A percentile compares a stretch with the other conserved stretches of the same genome.
These are phyloP conservation scores for Myopa testacea DNA, from an alignment of 2,888 invertebrate genomes.

Conservation along the genomic window DNA sequence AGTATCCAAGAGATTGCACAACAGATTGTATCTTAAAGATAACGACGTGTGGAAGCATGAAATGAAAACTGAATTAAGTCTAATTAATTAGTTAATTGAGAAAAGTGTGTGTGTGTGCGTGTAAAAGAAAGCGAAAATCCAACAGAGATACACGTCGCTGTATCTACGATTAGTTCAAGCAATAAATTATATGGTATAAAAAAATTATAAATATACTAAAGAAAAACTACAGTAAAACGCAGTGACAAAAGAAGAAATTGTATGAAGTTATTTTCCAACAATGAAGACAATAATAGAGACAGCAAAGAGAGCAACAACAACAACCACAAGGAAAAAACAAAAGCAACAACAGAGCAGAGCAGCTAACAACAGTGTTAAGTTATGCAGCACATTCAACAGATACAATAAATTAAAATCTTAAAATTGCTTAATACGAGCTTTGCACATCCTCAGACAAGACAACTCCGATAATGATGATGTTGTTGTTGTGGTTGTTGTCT, in stretches of 20 bases:
- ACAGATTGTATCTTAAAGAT: no score
- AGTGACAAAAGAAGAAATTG: background rate
- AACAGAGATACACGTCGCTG: background rate
- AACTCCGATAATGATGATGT: background rate
- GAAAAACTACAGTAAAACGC: background rate
- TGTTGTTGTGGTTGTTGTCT: slow-evolving; percentile 1
- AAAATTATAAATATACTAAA: background rate
- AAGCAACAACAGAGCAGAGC: no score
- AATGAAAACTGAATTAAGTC: background rate
- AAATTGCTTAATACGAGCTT: background rate
- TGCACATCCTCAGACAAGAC: no score
- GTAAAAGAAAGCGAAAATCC: background rate
- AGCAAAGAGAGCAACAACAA: background rate
- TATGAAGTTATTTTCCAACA: background rate
- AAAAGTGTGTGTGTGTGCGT: background rate
- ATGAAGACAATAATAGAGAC: background rate
- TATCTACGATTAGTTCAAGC: background rate
- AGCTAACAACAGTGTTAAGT: no score
- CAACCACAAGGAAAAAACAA: background rate
- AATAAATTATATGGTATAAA: background rate
- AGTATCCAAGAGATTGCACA: background rate
- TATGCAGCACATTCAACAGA: no score
- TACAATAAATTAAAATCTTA: no score
- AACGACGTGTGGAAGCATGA: background rate
- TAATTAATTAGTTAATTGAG: background rate